Evolutionary conservation across 92 coral and sea anemone genomes (phyloP), one percentile per base, ranked within the genome.

Genomic region (Ricordea florida): DNA sequence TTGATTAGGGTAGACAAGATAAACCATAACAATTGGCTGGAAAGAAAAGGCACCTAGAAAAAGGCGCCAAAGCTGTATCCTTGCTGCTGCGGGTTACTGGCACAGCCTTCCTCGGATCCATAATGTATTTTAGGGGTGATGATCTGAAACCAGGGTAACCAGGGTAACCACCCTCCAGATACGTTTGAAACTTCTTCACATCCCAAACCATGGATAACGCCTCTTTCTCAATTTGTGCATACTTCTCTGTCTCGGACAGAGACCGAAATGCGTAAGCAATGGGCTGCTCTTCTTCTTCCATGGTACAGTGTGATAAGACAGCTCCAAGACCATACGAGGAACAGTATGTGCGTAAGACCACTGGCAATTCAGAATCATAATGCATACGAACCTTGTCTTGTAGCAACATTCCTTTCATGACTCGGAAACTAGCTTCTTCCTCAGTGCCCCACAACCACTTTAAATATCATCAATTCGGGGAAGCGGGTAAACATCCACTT

Each of bases 1-100:
- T 53, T 8, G 50, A 7, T 32, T 40, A 18, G n/a, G 86, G 86
- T 0, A 80, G 65, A 2, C 72, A 27, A 27, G 86, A 60, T 22
- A 80, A 42, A 10, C 86, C 64, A 34, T 80, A 64, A 20, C 80
- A 80, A 72, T 80, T 80, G 0, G 74, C 86, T 5, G 24, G 60
- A 53, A 72, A 13, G 67, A 55, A 45, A 77, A 74, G 13, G 76
- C 76, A 27, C 76, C 76, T 10, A 48, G 63, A 26, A 58, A 58
- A 5, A 62, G 9, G 30, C 70, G 42, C 70, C 70, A 62, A 2
- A 25, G 51, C 70, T 62, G 70, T 15, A 62, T 10, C 42, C 51
- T 49, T 33, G 70, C 52, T 62, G 70, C 70, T 7, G 20, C 26
- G n/a, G n/a, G n/a, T n/a, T n/a, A n/a, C n/a, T n/a, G n/a, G n/a